Evolutionary conservation across 2,888 invertebrate species (phyloP).

Genomic region (Meta bourneti): DNA sequence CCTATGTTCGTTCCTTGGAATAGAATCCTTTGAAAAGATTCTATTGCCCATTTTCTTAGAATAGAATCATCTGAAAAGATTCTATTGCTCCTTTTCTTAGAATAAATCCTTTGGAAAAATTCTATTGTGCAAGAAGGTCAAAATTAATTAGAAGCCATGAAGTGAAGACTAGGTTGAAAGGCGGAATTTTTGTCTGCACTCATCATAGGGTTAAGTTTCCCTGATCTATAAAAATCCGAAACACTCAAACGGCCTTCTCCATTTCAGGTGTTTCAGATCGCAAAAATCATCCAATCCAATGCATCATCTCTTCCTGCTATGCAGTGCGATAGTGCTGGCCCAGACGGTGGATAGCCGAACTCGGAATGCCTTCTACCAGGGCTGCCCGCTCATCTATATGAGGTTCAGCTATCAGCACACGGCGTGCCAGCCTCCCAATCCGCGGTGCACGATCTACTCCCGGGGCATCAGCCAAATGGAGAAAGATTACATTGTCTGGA

Average conservation of each 20-base stretch:
- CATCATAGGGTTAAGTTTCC: too few relatives aligned
- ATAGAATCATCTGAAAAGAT: too few relatives aligned
- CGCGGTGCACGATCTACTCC: constrained; percentile 68
- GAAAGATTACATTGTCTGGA: constrained; percentile 68
- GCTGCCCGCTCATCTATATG: constrained; percentile 68
- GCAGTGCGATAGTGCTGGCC: constrained; percentile 56
- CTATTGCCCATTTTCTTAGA: too few relatives aligned
- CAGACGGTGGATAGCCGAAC: constrained; percentile 17
- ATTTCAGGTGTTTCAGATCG: background rate
- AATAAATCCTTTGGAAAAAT: too few relatives aligned
- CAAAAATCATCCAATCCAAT: constrained; percentile 44
- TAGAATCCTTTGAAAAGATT: too few relatives aligned
- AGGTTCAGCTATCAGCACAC: constrained; percentile 72
- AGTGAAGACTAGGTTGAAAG: too few relatives aligned
- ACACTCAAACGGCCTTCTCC: background rate
- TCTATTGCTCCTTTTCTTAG: too few relatives aligned
- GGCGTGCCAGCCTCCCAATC: constrained; percentile 69
- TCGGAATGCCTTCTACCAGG: constrained; percentile 47
- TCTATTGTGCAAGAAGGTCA: too few relatives aligned
- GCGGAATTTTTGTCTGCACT: too few relatives aligned
- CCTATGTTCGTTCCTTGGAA: too few relatives aligned
- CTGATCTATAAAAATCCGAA: too few relatives aligned
- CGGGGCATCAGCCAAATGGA: constrained; percentile 59
- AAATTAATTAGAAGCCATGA: too few relatives aligned
- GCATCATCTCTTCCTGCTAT: constrained; percentile 58